Percentiles rank a stretch among this genome's conserved stretches.
phyloP scores from a whole-genome alignment of 2,797 vertebrate species.

The Thalassophryne amazonica region DNA sequence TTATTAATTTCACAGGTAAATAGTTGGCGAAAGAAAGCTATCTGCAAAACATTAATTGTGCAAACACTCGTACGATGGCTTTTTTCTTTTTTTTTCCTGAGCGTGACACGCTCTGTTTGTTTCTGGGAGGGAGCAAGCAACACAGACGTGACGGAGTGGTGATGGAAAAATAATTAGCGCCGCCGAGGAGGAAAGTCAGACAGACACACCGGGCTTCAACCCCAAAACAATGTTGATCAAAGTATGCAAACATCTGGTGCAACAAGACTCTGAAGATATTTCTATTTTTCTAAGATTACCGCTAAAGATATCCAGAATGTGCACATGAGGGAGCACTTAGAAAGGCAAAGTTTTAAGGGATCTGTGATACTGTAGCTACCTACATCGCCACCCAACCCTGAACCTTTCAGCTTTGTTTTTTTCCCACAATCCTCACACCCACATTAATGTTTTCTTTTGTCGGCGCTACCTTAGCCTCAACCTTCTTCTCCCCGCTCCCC shows the following conservation, averaged over 20 bases:
- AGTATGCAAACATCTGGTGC: conserved; percentile 67
- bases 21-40: conserved; percentile 27
- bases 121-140: conserved; percentile 31
- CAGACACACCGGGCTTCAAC: conserved; percentile 43
- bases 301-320: conserved; percentile 43
- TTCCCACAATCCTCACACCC: conserved; percentile 49
- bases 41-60: conserved; percentile 49
- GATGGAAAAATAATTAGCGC: conserved; percentile 71
- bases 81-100: conserved; percentile 15
- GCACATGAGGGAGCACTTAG: conserved; percentile 52
- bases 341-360: conserved; percentile 31
- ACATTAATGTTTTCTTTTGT: conserved; percentile 62
- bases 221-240: conserved; percentile 66
- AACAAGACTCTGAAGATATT: conserved; percentile 47
- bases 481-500: conserved; percentile 11
- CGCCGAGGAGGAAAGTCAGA: conserved; percentile 54
- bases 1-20: conserved; percentile 41
- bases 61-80: conserved; percentile 46
- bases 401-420: conserved; percentile 20
- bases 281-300: conserved; percentile 52
- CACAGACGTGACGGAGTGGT: conserved; percentile 36
- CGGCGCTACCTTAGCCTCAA: conserved; percentile 57
- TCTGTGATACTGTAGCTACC: conserved; percentile 62
- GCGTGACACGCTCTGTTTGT: conserved; percentile 35
- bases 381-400: conserved; percentile 55